These are phyloP conservation scores for Pardalotus punctatus DNA, from an alignment of 2,113 vertebrate species.

Conservation along the genomic window DNA sequence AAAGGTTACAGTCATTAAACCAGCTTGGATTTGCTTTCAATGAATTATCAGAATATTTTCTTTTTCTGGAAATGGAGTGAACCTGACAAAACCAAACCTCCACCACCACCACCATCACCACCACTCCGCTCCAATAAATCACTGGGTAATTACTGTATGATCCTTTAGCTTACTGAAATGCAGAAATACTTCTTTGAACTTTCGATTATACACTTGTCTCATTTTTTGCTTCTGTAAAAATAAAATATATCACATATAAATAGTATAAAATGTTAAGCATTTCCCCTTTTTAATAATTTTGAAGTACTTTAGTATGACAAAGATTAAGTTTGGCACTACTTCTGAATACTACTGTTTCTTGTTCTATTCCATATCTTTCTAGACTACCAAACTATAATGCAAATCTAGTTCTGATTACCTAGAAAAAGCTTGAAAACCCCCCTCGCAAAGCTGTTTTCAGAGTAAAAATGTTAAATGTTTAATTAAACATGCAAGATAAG, in stretches of 20 bases:
- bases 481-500: background rate
- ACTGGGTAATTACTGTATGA: background rate
- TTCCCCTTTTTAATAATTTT: background rate
- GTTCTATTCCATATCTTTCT: background rate
- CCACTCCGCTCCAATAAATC: background rate
- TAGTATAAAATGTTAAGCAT: background rate
- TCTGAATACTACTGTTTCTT: background rate
- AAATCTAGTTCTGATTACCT: background rate
- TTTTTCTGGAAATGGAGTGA: background rate
- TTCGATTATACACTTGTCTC: fast-evolving
- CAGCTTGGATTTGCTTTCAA: background rate
- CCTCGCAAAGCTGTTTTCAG: background rate
- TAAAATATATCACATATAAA: background rate
- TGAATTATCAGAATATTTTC: background rate
- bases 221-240: background rate
- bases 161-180: background rate
- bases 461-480: background rate
- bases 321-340: background rate
- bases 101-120: background rate
- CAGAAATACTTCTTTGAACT: background rate
- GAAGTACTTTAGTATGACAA: background rate
- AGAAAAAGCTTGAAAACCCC: background rate
- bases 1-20: background rate
- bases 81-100: background rate
- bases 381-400: background rate